Base-by-base conservation (phyloP, 37 sponge, comb jelly and placozoan genomes). In the Cladorhizidae sp. region DNA sequence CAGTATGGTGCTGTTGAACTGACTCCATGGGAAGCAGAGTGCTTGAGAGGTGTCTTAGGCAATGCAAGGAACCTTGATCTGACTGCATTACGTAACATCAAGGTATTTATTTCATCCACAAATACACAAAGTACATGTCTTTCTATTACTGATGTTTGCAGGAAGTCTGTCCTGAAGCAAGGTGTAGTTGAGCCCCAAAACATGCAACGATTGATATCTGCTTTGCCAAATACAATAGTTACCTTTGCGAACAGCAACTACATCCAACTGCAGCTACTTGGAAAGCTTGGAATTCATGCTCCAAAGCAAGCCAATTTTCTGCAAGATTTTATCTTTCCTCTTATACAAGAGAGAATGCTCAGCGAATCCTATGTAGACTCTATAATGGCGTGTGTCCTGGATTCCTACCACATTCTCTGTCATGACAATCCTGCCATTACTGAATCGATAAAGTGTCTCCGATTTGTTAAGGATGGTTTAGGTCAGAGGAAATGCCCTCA, bases 381-480 rank as follows among this genome's bases (percentile, higher is more conserved):
- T 3, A 22, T 86, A 15, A 80, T 86, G 86, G 21, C 32, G 29
- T 65, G 74, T 35, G 67, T 86, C 29, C 52, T 86, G 35, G 79
- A 85, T 2, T 8, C 20, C 21, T 72, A 70, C 64, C 37, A 42
- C 25, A 29, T 45, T 17, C 17, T 83, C 35, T 18, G 49, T 22
- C 31, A 26, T 6, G 2, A 32, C 3, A 28, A 51, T 73, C 9
- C 2, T 11, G n/a, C 40, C 22, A 39, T 35, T 0, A 26, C 2
- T 11, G 36, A 22, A 28, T 8, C 72, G 15, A 55, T 81, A n/a
- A 20, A 28, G 28, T 57, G 25, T 25, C 72, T 81, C 29, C 55
- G 38, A 72, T 81, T 81, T 58, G 42, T 81, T 5, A 55, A 52
- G 17, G 40, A 33, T n/a, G 29, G 42, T 14, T 57, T 38, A 39